Conservation (phyloP, 2,113 vertebrate species). For the Pseudorasbora parva region DNA sequence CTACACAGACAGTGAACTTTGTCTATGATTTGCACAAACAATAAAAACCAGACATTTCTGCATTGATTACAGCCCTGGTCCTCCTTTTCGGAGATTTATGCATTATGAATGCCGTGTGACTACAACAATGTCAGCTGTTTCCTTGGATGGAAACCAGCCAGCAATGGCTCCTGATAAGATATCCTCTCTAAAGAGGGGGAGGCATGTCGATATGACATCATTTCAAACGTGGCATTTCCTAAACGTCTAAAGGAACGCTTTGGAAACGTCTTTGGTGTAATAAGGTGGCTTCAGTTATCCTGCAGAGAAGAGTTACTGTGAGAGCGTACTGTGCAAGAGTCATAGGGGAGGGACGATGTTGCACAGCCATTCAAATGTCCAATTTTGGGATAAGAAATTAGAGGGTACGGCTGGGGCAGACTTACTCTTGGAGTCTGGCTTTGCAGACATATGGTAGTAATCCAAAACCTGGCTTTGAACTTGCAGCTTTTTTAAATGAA, state of each 20-base stretch:
- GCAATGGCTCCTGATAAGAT: slow-evolving; percentile 48
- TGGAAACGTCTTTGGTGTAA: slow-evolving; percentile 20
- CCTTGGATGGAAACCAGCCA: slow-evolving; percentile 62
- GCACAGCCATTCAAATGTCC: slow-evolving; percentile 76
- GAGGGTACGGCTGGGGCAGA: slow-evolving; percentile 75
- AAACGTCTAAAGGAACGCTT: slow-evolving; percentile 1
- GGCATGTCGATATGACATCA: slow-evolving; percentile 43
- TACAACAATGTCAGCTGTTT: slow-evolving; percentile 67
- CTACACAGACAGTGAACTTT: slow-evolving; percentile 73
- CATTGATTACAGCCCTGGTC: slow-evolving; percentile 72
- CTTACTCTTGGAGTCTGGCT: slow-evolving; percentile 70
- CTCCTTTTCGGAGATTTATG: slow-evolving; percentile 71
- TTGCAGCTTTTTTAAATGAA: slow-evolving; percentile 76
- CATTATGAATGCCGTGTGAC: slow-evolving; percentile 64
- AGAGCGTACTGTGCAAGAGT: slow-evolving; percentile 64
- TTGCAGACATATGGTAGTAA: slow-evolving; percentile 80
- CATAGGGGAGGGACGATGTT: slow-evolving; percentile 71
- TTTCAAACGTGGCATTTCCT: slow-evolving; percentile 14
- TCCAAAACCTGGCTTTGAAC: slow-evolving; percentile 74
- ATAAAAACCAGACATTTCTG: slow-evolving; percentile 76
- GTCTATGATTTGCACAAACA: slow-evolving; percentile 74
- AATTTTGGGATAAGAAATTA: slow-evolving; percentile 84
- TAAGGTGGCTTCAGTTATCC: slow-evolving; percentile 64
- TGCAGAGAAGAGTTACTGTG: slow-evolving; percentile 68
- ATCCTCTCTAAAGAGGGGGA: slow-evolving; percentile 3